Percentiles rank a stretch among this genome's conserved stretches.
phyloP scores from a whole-genome alignment of 2,797 vertebrate genomes.

The Cuniculus paca region DNA sequence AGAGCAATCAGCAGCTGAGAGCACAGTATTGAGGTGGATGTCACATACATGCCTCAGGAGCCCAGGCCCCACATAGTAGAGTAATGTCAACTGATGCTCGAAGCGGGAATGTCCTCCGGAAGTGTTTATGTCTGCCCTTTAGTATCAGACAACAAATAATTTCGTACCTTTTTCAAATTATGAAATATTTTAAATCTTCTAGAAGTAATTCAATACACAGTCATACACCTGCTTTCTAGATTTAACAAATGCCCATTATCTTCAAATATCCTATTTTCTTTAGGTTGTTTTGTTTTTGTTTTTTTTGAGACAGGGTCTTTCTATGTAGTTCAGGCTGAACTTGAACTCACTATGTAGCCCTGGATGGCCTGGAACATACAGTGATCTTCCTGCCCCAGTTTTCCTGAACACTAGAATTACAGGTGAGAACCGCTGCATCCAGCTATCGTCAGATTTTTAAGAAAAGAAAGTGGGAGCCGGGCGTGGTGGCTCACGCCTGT shows the following conservation, averaged over 20 bases:
- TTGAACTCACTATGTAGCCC: background rate
- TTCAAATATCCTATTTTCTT: background rate
- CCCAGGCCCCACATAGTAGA: accelerated
- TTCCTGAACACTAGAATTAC: background rate
- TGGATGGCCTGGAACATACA: background rate
- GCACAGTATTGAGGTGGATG: accelerated
- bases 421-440: background rate
- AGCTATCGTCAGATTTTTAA: background rate
- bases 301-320: background rate
- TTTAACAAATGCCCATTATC: background rate
- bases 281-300: background rate
- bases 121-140: background rate
- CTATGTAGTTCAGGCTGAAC: background rate
- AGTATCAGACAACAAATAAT: background rate
- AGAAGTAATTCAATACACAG: constrained; percentile 15
- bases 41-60: too few species aligned
- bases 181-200: background rate
- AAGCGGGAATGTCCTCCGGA: background rate
- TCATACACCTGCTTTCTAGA: background rate
- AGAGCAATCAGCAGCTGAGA: background rate
- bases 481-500: too few species aligned
- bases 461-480: background rate
- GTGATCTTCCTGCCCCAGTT: background rate
- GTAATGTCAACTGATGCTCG: background rate
- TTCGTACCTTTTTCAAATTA: background rate